These are phyloP conservation scores for Bettongia penicillata DNA, from an alignment of 2,113 vertebrate genomes.

Conservation along the genomic window DNA sequence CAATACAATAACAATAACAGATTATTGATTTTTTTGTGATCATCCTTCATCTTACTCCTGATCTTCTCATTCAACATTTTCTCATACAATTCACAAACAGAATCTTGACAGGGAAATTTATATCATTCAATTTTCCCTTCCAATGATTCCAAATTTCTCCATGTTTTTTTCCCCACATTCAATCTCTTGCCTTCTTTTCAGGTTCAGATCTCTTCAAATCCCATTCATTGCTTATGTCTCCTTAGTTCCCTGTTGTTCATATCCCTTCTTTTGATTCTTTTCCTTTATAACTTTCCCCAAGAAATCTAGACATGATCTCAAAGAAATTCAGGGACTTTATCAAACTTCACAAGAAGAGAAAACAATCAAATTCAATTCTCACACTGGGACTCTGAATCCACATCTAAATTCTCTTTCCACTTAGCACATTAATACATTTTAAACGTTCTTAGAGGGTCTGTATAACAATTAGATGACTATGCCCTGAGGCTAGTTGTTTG, in stretches of 20 bases:
- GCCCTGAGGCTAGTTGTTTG: not conserved
- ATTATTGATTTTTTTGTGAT: not conserved
- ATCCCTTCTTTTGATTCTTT: no score
- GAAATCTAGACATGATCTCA: not conserved
- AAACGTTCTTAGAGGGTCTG: not conserved
- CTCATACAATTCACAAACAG: not conserved
- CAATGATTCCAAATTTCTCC: not conserved
- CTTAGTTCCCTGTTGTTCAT: no score
- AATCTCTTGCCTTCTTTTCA: not conserved
- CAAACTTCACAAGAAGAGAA: not conserved
- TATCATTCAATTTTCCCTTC: not conserved
- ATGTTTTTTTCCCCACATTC: not conserved
- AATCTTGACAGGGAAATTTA: not conserved
- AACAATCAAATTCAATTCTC: not conserved
- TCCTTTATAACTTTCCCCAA: no score
- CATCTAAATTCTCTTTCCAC: not conserved
- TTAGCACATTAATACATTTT: not conserved
- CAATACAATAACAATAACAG: not conserved
- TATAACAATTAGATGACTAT: not conserved
- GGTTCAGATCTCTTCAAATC: not conserved
- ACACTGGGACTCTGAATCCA: not conserved
- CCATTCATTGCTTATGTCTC: no score
- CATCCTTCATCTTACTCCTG: not conserved
- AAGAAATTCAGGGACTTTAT: not conserved
- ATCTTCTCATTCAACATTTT: not conserved